These are phyloP conservation scores for Malthinus seriepunctatus DNA, from an alignment of 2,888 invertebrate genomes.

Conservation along the genomic window DNA sequence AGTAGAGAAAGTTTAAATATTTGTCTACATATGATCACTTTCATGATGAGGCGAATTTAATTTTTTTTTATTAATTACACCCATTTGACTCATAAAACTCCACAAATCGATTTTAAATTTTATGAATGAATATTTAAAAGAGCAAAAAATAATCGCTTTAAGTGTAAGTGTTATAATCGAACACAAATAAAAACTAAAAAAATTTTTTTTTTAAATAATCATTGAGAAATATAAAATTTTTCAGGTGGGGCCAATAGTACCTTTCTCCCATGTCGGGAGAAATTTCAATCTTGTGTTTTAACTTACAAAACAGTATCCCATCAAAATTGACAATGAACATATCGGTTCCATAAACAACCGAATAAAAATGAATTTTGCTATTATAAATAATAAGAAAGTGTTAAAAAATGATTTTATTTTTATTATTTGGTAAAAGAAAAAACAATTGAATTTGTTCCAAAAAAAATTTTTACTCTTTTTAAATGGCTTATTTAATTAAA, in stretches of 20 bases:
- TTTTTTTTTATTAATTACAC: not conserved
- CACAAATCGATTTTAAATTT: no score
- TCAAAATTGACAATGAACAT: constrained; percentile 18
- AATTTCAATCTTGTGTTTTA: constrained; percentile 12
- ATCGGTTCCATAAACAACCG: not conserved
- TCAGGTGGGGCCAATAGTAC: constrained; percentile 19
- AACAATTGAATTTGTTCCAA: not conserved
- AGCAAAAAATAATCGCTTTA: not conserved
- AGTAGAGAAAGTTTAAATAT: constrained; percentile 26
- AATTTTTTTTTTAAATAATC: not conserved
- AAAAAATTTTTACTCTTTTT: no score
- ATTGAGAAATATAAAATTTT: constrained; percentile 4
- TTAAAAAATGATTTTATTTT: constrained; percentile 16
- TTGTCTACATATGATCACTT: constrained; percentile 23
- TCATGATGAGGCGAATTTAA: constrained; percentile 18
- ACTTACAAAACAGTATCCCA: constrained; percentile 13
- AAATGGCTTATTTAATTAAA: no score
- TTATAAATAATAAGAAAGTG: not conserved
- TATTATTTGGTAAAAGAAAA: constrained; percentile 26
- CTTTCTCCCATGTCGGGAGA: constrained; percentile 22
- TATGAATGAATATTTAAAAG: no score
- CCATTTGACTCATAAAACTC: no score
- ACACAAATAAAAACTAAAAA: not conserved
- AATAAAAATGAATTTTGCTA: not conserved
- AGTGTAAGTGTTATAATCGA: not conserved